Conservation (phyloP, 92 coral and sea anemone genomes). For the Porites divaricata region DNA sequence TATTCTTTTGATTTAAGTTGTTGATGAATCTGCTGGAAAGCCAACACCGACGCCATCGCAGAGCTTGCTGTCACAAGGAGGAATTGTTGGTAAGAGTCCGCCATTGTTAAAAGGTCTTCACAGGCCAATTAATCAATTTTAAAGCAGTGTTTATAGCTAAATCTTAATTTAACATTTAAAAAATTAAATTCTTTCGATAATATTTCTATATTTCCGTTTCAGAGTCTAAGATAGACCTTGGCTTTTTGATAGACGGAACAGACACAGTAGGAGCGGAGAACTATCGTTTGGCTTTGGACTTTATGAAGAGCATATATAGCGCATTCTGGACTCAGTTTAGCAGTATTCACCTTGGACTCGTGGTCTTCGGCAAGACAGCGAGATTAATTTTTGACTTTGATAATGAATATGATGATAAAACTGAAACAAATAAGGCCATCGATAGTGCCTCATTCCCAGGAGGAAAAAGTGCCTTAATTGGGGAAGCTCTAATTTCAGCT, state of each 20-base stretch:
- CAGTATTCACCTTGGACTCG: constrained; percentile 75
- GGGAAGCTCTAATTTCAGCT: constrained; percentile 69
- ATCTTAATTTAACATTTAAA: too few relatives aligned
- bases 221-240: constrained; percentile 89
- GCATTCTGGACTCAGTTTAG: constrained; percentile 86
- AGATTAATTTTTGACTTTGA: constrained; percentile 82
- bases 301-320: constrained; percentile 61
- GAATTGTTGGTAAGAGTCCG: constrained; percentile 68
- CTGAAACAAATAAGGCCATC: constrained; percentile 70
- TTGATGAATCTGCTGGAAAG: constrained; percentile 27
- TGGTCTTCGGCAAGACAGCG: constrained; percentile 68
- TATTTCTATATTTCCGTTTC: not conserved
- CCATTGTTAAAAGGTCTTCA: not conserved
- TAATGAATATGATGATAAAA: constrained; percentile 52
- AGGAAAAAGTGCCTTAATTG: constrained; percentile 61
- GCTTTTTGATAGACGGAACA: constrained; percentile 88
- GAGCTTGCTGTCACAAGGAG: constrained; percentile 55
- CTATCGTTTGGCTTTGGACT: constrained; percentile 66
- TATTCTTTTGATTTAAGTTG: constrained; percentile 15
- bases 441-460: constrained; percentile 74
- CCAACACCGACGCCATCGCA: constrained; percentile 12
- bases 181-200: not conserved
- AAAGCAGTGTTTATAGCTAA: too few relatives aligned
- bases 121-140: not conserved
- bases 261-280: constrained; percentile 78